A percentile compares a stretch with the other conserved stretches of the same genome.
Evolutionary conservation across 2,888 invertebrate genomes (phyloP).

Genomic region (Cataglyphis livida): DNA sequence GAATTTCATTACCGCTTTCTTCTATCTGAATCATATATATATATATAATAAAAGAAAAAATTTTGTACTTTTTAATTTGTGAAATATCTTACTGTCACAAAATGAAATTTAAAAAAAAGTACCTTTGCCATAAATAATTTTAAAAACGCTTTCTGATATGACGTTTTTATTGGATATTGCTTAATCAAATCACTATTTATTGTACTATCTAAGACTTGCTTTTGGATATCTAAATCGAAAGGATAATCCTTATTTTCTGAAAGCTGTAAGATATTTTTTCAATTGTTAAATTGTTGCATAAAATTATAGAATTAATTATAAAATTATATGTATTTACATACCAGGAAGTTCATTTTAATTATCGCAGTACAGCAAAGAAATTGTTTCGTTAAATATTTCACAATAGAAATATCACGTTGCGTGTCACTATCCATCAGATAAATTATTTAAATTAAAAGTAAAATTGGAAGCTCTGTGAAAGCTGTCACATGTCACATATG

Average conservation of each 20-base stretch:
- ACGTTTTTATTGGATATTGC: slow-evolving; percentile 88
- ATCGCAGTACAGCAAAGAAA: slow-evolving; percentile 80
- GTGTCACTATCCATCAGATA: slow-evolving; percentile 28
- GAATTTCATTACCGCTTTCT: slow-evolving; percentile 86
- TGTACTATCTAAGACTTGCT: slow-evolving; percentile 88
- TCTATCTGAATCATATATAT: slow-evolving; percentile 85
- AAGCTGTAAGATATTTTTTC: slow-evolving; percentile 40
- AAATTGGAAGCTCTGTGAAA: not conserved
- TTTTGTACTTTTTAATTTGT: not conserved
- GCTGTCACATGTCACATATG: not conserved
- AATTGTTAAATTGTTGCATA: not conserved
- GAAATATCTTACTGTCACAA: not conserved
- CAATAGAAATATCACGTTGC: slow-evolving; percentile 31
- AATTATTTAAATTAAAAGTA: not conserved
- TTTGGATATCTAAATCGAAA: slow-evolving; percentile 85
- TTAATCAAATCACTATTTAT: slow-evolving; percentile 87
- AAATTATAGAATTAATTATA: too few species aligned
- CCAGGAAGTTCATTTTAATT: slow-evolving; percentile 73
- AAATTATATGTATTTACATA: slow-evolving; percentile 60
- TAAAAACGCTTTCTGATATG: slow-evolving; percentile 89
- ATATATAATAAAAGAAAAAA: slow-evolving; percentile 7
- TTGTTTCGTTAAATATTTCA: slow-evolving; percentile 72
- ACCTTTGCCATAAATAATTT: slow-evolving; percentile 87
- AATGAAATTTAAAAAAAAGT: not conserved
- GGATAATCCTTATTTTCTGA: slow-evolving; percentile 36